Percentiles rank a stretch among this genome's conserved stretches.
These are phyloP conservation scores for Amphiduros pacificus DNA, from an alignment of 2,888 invertebrate species.

Conservation along the genomic window DNA sequence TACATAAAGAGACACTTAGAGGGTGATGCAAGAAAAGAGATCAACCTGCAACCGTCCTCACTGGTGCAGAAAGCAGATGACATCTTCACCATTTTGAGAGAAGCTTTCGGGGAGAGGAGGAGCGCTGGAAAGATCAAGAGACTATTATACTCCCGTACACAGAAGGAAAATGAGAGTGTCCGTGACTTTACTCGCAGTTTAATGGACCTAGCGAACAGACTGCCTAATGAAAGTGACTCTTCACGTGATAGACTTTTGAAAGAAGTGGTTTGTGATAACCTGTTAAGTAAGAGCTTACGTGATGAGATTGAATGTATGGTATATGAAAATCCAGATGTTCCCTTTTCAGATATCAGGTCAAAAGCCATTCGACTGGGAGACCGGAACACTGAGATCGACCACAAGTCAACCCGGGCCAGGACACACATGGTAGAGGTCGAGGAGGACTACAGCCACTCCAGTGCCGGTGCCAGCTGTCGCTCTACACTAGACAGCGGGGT, in stretches of 20 bases:
- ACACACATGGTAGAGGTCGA: not conserved
- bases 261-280: not conserved
- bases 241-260: not conserved
- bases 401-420: not conserved
- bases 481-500: too few relatives aligned
- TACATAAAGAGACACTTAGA: not conserved
- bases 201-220: not conserved
- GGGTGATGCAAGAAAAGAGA: not conserved
- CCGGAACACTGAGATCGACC: not conserved
- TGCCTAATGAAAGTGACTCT: not conserved
- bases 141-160: not conserved
- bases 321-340: not conserved
- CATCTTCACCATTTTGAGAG: not conserved
- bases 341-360: not conserved
- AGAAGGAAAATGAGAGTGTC: not conserved
- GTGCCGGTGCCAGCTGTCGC: too few relatives aligned
- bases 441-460: not conserved
- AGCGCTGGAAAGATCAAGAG: not conserved
- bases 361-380: not conserved
- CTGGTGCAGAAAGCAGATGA: not conserved
- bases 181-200: not conserved
- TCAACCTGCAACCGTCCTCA: not conserved
- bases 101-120: not conserved
- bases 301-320: not conserved
- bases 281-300: not conserved